phyloP scores from a whole-genome alignment of 1,140 invertebrate species.

The Eriocheir sinensis region DNA sequence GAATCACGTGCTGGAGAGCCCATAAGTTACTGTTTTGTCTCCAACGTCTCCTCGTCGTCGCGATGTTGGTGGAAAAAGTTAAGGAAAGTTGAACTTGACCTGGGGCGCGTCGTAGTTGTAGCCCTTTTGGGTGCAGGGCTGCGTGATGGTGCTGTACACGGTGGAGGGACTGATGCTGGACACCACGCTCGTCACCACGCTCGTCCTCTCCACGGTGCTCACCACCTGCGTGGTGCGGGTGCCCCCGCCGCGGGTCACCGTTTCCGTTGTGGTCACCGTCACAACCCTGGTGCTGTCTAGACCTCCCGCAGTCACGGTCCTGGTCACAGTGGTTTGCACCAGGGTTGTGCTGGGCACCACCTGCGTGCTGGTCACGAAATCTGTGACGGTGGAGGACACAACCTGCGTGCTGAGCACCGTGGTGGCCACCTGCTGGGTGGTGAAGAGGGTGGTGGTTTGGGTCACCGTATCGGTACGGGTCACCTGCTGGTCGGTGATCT shows the following conservation, averaged over 20 bases:
- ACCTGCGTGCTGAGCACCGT: background rate
- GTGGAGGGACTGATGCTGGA: background rate
- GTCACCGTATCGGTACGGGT: slow-evolving; percentile 51
- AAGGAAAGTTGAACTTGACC: slow-evolving; percentile 48
- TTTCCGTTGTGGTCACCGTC: slow-evolving; percentile 11
- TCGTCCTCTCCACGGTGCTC: slow-evolving; percentile 44
- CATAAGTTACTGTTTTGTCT: background rate
- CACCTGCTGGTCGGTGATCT: background rate
- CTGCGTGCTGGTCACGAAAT: slow-evolving; percentile 30
- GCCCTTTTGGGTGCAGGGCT: slow-evolving; percentile 37
- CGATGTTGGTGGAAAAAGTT: background rate
- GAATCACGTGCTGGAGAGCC: background rate
- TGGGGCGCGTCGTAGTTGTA: slow-evolving; percentile 56
- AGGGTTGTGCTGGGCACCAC: slow-evolving; percentile 30
- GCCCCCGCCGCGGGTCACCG: slow-evolving; percentile 35
- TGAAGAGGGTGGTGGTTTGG: background rate
- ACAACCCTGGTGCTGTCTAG: background rate
- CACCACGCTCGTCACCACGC: slow-evolving; percentile 49
- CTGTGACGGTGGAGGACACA: background rate
- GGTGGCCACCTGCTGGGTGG: slow-evolving; percentile 2
- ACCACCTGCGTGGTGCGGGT: slow-evolving; percentile 50
- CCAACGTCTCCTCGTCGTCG: background rate
- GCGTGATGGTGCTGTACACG: background rate
- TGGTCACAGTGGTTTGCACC: background rate
- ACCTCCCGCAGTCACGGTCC: background rate